Evolutionary conservation across 2,888 invertebrate species (phyloP), one percentile per base, ranked within the genome.

Genomic region (Zonitis immaculata): DNA sequence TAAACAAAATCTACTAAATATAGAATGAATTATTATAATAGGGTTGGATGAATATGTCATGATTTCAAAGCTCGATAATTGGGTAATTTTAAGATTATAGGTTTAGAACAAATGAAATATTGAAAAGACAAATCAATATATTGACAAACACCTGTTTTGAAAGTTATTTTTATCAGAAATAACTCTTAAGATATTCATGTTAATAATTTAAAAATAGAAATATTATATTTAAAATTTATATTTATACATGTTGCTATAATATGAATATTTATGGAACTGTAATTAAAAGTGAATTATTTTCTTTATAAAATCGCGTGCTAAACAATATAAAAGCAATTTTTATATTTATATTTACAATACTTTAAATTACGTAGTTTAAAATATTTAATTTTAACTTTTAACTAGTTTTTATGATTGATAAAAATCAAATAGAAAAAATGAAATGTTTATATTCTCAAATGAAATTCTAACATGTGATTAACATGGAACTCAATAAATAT

Each of bases 131-230:
- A 12, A 25, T 35, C 25, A 26, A 20, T 12, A 20, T 35, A 26
- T 20, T 49, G 32, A 45, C 26, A 27, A 50, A 47, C 54, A 54
- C 54, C 54, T 54, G 54, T 35, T 54, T 30, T 39, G 4, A 9
- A 35, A 47, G 43, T 47, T 39, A 39, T 39, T 39, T 35, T 39
- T 43, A 12, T 49, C 50, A 49, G 46, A 50, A 50, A 20, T 11
- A 2, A 39, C n/a, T 39, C 39, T 5, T 16, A n/a, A 20, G 39
- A 39, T 39, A 39, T 20, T 11, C 39, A 39, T 20, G 39, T 18
- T 20, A 39, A 18, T 18, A 20, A 20, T 18, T 39, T 39, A n/a
- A 39, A 39, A 39, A 39, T 39, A 39, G 39, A 39, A 39, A 39
- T n/a, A 26, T 39, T 18, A 39, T 20, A 39, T 18, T 11, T 20